Evolutionary conservation across 2,797 vertebrate species (phyloP), one percentile per base, ranked within the genome.

Genomic region (Trematomus bernacchii): DNA sequence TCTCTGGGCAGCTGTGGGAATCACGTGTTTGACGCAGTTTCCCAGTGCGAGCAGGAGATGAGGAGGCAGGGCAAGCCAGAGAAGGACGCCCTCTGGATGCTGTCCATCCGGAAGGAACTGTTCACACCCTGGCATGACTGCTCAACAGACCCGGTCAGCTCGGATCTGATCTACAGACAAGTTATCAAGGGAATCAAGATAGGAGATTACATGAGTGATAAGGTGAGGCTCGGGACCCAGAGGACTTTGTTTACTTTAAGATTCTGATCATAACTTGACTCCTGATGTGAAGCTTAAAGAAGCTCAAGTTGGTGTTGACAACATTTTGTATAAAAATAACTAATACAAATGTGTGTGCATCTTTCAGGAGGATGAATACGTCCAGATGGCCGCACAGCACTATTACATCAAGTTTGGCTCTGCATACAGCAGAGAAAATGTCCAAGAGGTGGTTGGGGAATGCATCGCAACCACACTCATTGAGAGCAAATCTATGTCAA

Each of bases 101-200:
- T 99, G 19, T 96, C 94, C 86, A 93, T 98, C 88, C 95, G 96
- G 13, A 99, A 99, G 87, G 97, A 99, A 75, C 92, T 97, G 84
- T 99, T 99, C 85, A 94, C 93, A 0, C 98, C 98, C 1, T 99
- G 98, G 98, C 98, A 99, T 9, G 88, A 95, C 90, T 95, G 94
- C 85, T 85, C 40, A 10, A 44, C 84, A 21, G 98, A 99, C 77
- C 82, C 92, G 0, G 15, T 96, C 86, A 96, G 97, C 95, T 99
- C 98, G 0, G 93, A 97, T 2, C 97, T 99, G 50, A 97, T 98
- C 64, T 99, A 99, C 91, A 94, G 80, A 73, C 98, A 99, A 89
- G 63, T 99, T 84, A 93, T 99, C 75, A 95, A 91, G 0, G 96
- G 95, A 12, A 57, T 99, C 55, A 94, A 97, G 79, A 94, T 92